These are phyloP conservation scores for Microctonus aethiopoides DNA, from an alignment of 2,888 invertebrate species.

Conservation along the genomic window DNA sequence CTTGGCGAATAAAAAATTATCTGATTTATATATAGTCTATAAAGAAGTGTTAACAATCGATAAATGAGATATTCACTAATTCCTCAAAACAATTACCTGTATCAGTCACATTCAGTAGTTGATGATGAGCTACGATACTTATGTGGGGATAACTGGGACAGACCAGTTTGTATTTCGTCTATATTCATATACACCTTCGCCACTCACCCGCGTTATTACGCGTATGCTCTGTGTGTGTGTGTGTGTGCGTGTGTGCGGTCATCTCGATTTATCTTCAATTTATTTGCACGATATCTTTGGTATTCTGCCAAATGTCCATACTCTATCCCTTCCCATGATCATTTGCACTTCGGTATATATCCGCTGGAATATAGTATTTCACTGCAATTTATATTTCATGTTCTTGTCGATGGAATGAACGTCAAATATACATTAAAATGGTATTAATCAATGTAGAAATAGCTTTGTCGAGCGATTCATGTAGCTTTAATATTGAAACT, in stretches of 20 bases:
- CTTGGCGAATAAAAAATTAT: not conserved
- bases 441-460: not conserved
- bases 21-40: not conserved
- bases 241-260: conserved; percentile 23
- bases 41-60: not conserved
- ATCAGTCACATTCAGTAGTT: not conserved
- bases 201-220: conserved; percentile 20
- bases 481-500: not conserved
- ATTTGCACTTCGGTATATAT: conserved; percentile 34
- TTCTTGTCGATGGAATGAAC: not conserved
- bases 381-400: not conserved
- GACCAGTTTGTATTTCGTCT: conserved; percentile 53
- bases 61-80: not conserved
- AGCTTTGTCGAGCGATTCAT: not conserved
- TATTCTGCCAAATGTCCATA: conserved; percentile 40
- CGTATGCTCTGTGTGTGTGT: too few relatives aligned
- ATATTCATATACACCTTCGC: conserved; percentile 52
- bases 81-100: not conserved
- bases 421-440: not conserved
- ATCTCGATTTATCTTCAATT: conserved; percentile 52
- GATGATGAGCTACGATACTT: not conserved
- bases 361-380: conserved; percentile 25
- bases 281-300: conserved; percentile 56
- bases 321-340: not conserved
- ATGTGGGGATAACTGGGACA: conserved; percentile 40